These are phyloP conservation scores for Chrysopa pallens DNA, from an alignment of 1,140 invertebrate genomes.

Conservation along the genomic window DNA sequence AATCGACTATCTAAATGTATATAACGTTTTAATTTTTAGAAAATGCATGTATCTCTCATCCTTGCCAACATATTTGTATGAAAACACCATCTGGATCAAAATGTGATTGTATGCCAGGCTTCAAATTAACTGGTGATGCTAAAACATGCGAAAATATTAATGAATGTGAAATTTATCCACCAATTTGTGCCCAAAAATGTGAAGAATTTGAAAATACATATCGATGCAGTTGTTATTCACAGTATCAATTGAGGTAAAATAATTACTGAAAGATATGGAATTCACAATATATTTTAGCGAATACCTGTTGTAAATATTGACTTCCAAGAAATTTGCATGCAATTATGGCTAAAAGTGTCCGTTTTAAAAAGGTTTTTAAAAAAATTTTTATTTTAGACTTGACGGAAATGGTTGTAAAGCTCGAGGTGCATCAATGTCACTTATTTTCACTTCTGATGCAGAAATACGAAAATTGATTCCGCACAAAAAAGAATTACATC, in stretches of 20 bases:
- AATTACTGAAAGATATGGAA: no score
- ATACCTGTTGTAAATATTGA: slow-evolving; percentile 1
- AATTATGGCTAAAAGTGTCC: no score
- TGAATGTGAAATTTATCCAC: slow-evolving; percentile 37
- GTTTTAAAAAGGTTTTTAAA: no score
- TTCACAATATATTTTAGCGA: background rate
- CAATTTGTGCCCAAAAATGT: slow-evolving; percentile 27
- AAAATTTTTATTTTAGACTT: slow-evolving; percentile 20
- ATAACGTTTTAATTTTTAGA: background rate
- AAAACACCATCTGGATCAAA: slow-evolving; percentile 45
- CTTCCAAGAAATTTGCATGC: no score
- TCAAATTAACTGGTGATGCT: slow-evolving; percentile 24
- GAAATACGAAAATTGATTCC: slow-evolving; percentile 29
- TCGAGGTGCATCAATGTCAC: slow-evolving; percentile 23
- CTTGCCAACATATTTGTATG: slow-evolving; percentile 40
- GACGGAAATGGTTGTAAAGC: slow-evolving; percentile 59
- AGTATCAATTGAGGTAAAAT: slow-evolving; percentile 41
- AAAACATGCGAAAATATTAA: slow-evolving; percentile 43
- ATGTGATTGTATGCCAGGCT: slow-evolving; percentile 51
- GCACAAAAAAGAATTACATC: slow-evolving; percentile 15
- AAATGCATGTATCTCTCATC: slow-evolving; percentile 9
- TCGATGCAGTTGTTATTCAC: slow-evolving; percentile 55
- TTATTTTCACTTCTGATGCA: slow-evolving; percentile 29
- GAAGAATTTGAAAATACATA: slow-evolving; percentile 20
- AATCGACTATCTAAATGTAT: background rate